Percentiles rank a stretch among this genome's conserved stretches.
phyloP scores from a whole-genome alignment of 2,113 vertebrate genomes.

The Planiliza haematocheilus region DNA sequence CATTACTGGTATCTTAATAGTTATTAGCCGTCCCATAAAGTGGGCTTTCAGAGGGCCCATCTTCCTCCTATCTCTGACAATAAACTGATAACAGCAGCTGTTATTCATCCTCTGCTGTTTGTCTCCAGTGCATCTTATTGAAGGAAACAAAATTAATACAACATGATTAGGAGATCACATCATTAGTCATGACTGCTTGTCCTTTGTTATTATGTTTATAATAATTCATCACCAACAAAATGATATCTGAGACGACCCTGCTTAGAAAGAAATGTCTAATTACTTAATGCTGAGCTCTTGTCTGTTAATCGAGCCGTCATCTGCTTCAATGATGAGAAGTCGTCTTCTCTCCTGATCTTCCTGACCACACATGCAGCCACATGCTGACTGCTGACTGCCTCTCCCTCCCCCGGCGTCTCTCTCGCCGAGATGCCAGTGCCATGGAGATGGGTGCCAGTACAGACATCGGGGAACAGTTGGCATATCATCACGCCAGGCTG shows the following conservation, averaged over 20 bases:
- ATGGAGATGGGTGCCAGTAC: slow-evolving; percentile 82
- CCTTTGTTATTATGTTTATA: neutral
- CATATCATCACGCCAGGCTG: slow-evolving; percentile 81
- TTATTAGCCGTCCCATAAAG: slow-evolving; percentile 4
- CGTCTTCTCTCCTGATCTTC: slow-evolving; percentile 42
- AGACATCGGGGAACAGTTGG: slow-evolving; percentile 88
- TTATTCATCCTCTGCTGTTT: neutral
- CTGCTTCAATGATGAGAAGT: slow-evolving; percentile 41
- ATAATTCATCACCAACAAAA: slow-evolving; percentile 3
- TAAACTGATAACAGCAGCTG: neutral
- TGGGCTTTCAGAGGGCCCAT: neutral
- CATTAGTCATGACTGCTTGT: slow-evolving; percentile 1
- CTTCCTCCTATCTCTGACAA: neutral
- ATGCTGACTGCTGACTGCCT: slow-evolving; percentile 54
- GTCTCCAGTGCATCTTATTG: neutral
- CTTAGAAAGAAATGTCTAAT: slow-evolving; percentile 24
- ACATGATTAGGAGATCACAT: neutral
- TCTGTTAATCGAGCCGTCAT: slow-evolving; percentile 27
- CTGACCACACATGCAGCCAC: slow-evolving; percentile 62
- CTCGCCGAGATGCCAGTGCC: slow-evolving; percentile 76
- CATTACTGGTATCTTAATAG: slow-evolving; percentile 9
- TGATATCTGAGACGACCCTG: slow-evolving; percentile 17
- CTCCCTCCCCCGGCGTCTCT: slow-evolving; percentile 71
- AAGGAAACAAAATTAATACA: neutral
- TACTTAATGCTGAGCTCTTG: slow-evolving; percentile 36